Evolutionary conservation across 2,797 vertebrate species (phyloP).

Genomic region (Darevskia mixta): DNA sequence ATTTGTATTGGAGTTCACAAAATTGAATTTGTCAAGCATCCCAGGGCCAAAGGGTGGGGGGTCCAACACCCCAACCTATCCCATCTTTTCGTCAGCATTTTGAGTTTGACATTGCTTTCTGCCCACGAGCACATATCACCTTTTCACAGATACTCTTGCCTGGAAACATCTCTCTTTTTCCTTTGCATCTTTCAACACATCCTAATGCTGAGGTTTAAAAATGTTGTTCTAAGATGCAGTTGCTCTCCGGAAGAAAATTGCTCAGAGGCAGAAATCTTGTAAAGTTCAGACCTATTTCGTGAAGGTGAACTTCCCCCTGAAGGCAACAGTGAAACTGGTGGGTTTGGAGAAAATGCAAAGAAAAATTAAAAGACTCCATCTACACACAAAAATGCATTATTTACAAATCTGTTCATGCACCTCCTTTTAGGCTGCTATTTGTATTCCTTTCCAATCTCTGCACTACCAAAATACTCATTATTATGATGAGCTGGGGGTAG

Average conservation of each 20-base stretch:
- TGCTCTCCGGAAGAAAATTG: neutral
- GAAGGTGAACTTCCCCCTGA: slow-evolving; percentile 3
- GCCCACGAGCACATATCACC: neutral
- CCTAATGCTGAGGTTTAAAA: neutral
- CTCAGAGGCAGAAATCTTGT: neutral
- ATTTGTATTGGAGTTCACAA: too few species aligned
- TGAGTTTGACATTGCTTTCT: neutral
- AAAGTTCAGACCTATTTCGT: accelerated
- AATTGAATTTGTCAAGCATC: too few species aligned
- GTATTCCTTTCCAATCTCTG: slow-evolving; percentile 6
- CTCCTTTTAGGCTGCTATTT: slow-evolving; percentile 25
- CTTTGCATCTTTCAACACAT: neutral
- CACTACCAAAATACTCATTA: neutral
- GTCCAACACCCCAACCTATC: neutral
- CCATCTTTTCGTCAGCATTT: neutral
- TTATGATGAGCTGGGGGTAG: neutral
- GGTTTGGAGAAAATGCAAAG: neutral
- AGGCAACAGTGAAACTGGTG: neutral
- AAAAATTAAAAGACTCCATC: slow-evolving; percentile 50
- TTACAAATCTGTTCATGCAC: slow-evolving; percentile 46
- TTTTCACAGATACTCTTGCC: neutral
- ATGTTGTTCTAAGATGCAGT: neutral
- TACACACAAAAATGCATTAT: slow-evolving; percentile 43
- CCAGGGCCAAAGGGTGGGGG: too few species aligned
- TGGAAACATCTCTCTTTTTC: neutral